Base-by-base conservation (phyloP, 2,888 invertebrate species). In the Blomia tropicalis region DNA sequence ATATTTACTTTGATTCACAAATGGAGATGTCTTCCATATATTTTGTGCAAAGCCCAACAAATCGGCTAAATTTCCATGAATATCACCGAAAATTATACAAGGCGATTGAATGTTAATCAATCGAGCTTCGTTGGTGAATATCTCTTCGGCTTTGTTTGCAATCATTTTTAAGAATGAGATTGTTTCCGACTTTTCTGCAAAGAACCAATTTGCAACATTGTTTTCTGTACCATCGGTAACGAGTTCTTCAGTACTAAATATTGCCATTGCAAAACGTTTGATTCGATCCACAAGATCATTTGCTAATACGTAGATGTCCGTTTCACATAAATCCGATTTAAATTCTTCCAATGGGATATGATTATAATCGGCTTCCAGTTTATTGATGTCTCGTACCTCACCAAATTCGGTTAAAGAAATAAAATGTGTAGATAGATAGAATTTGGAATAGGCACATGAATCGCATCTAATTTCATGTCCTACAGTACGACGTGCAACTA, bases 11-110 rank as follows among this genome's bases (percentile, higher is more conserved):
- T 84, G 82, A 29, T 51, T 51, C 11, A 80, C 78, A 51, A 79
- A 75, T 0, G 81, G 78, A 0, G 84, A 83, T 64, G 81, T 74
- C 23, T 82, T 77, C 85, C 85, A 85, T n/a, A 85, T 74, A 0
- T 80, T 77, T 65, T 79, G 77, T 72, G 85, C 84, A n/a, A 43
- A 29, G 41, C 22, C 23, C 4, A 82, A 75, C 36, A 85, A 73
- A 67, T 85, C 83, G 7, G 76, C 73, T 65, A 81, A n/a, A n/a
- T n/a, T n/a, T n/a, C n/a, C n/a, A n/a, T n/a, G n/a, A 41, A 85
- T 76, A 70, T 85, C 85, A 5, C 85, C 84, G 82, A 67, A 31
- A 58, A 80, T 76, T 69, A 80, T 81, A 23, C 76, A 74, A 1
- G 81, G 81, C 2, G 81, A 76, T 29, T 71, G 69, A 1, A 82